Conservation (phyloP, 2,888 invertebrate genomes). For the Diogma glabrata region DNA sequence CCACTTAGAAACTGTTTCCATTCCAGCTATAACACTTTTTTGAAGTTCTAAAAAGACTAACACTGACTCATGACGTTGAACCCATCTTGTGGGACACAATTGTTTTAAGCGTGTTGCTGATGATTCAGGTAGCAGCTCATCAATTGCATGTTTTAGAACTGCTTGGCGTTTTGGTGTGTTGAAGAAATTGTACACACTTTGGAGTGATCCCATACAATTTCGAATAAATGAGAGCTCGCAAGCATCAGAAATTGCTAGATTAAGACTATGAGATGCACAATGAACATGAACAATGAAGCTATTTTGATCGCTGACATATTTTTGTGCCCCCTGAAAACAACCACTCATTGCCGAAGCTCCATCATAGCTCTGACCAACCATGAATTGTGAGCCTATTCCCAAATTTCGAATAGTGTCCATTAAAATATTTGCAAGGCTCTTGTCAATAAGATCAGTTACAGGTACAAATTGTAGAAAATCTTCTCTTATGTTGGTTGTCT, state of each 20-base stretch:
- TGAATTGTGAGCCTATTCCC: conserved; percentile 18
- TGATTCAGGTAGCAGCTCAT: background rate
- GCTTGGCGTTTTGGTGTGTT: background rate
- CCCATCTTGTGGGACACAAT: background rate
- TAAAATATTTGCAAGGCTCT: conserved; percentile 16
- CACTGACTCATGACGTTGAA: background rate
- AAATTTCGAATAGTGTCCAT: conserved; percentile 16
- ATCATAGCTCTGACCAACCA: conserved; percentile 23
- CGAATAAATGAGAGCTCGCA: too few relatives aligned
- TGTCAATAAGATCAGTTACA: background rate
- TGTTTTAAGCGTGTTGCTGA: background rate
- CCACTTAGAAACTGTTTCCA: too few relatives aligned
- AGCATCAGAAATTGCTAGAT: conserved; percentile 17
- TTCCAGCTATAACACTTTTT: too few relatives aligned
- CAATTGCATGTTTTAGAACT: too few relatives aligned
- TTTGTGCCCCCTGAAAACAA: too few relatives aligned
- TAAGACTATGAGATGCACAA: background rate
- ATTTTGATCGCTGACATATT: too few relatives aligned
- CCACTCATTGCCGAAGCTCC: conserved; percentile 16
- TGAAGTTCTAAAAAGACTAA: background rate
- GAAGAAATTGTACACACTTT: background rate
- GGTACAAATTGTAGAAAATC: conserved; percentile 21
- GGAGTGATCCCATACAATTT: background rate
- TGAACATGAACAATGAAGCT: too few relatives aligned
- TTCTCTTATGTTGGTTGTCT: conserved; percentile 17